phyloP scores from a whole-genome alignment of 2,113 vertebrate species.

The Callionymus lyra region DNA sequence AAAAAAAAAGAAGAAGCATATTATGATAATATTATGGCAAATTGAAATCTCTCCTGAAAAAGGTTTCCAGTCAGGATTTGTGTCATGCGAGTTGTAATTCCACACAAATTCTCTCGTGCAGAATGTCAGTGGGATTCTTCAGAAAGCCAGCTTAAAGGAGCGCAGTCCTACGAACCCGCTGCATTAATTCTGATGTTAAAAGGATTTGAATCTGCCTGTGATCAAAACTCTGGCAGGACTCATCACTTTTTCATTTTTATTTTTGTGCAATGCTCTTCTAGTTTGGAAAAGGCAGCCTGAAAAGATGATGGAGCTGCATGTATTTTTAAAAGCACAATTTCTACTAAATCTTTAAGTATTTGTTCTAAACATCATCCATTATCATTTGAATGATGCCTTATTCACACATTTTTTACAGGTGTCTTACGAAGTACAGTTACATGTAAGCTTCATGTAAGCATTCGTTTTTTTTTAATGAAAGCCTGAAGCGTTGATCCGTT shows the following conservation, averaged over 20 bases:
- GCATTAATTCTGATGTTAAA: conserved; percentile 37
- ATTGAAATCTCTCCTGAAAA: conserved; percentile 4
- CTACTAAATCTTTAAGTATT: too few relatives aligned
- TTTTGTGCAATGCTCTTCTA: too few relatives aligned
- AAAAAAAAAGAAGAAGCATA: too few relatives aligned
- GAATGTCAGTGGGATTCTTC: conserved; percentile 24
- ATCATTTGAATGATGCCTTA: too few relatives aligned
- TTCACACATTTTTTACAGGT: too few relatives aligned
- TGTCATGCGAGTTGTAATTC: conserved; percentile 38
- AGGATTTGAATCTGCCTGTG: conserved; percentile 43
- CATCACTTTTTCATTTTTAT: too few relatives aligned
- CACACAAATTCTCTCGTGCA: conserved; percentile 27
- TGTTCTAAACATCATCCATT: too few relatives aligned
- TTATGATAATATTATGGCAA: conserved; percentile 1
- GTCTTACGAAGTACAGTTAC: conserved; percentile 26
- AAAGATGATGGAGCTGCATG: too few relatives aligned
- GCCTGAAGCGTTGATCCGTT: conserved; percentile 48
- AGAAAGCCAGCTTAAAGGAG: conserved; percentile 36
- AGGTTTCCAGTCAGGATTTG: conserved; percentile 31
- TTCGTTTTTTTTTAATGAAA: conserved; percentile 47
- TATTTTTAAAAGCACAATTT: too few relatives aligned
- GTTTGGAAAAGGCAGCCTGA: too few relatives aligned
- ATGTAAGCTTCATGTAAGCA: conserved; percentile 49
- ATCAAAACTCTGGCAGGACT: conserved; percentile 48
- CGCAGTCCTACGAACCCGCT: conserved; percentile 7